Evolutionary conservation across 2,888 invertebrate species (phyloP).

Genomic region (Leptarthrus brevirostris): DNA sequence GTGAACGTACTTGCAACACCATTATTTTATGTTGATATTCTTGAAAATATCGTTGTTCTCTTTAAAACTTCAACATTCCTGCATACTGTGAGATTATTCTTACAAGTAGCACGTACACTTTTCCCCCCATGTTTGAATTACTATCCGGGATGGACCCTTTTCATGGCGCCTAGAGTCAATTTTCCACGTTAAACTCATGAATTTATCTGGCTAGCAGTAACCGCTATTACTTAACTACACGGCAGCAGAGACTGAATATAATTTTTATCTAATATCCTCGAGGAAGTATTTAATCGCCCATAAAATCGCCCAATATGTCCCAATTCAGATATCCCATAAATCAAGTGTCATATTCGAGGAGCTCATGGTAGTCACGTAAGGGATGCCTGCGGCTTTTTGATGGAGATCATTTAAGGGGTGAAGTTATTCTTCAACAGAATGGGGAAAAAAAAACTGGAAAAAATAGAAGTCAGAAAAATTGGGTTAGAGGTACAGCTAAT

Average conservation of each 20-base stretch:
- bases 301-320: slow-evolving; percentile 54
- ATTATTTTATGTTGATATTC: too few relatives aligned
- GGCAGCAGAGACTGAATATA: slow-evolving; percentile 42
- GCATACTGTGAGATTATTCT: too few relatives aligned
- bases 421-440: background rate
- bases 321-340: slow-evolving; percentile 54
- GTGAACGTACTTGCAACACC: too few relatives aligned
- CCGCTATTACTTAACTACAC: slow-evolving; percentile 35
- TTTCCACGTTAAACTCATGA: slow-evolving; percentile 21
- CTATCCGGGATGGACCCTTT: too few relatives aligned
- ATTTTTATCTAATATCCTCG: slow-evolving; percentile 54
- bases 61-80: too few relatives aligned
- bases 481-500: background rate
- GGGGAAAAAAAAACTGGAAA: background rate
- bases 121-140: too few relatives aligned
- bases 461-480: background rate
- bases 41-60: too few relatives aligned
- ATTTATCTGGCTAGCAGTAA: slow-evolving; percentile 43
- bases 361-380: slow-evolving; percentile 37
- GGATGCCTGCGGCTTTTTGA: slow-evolving; percentile 34
- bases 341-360: slow-evolving; percentile 51
- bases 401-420: slow-evolving; percentile 2
- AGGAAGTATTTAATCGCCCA: slow-evolving; percentile 55
- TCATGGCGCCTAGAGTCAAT: slow-evolving; percentile 24
- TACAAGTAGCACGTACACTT: too few relatives aligned